These are phyloP conservation scores for Phyllotis vaccarum DNA, from an alignment of 2,797 vertebrate genomes.

Conservation along the genomic window DNA sequence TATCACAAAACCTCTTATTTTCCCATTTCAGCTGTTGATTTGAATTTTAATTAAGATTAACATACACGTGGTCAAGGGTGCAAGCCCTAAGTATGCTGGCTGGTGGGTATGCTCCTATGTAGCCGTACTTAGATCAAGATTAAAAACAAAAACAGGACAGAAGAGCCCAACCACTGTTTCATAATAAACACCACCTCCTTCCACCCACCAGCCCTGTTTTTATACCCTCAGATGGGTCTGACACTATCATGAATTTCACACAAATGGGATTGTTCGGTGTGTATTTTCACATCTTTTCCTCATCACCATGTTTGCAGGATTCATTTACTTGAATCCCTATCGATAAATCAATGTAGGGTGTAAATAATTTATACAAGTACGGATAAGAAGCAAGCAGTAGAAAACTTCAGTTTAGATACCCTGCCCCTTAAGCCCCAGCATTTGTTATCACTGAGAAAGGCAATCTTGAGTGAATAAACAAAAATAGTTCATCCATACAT, in stretches of 20 bases:
- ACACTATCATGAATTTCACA: conserved; percentile 34
- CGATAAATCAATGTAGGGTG: conserved; percentile 15
- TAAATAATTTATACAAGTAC: conserved; percentile 14
- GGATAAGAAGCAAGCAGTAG: neutral
- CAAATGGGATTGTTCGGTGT: neutral
- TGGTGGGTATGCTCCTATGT: conserved; percentile 3
- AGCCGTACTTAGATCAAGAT: conserved; percentile 19
- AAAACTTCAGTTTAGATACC: conserved; percentile 18
- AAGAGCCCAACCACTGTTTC: neutral
- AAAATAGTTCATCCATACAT: conserved; percentile 33
- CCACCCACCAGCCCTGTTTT: conserved; percentile 13
- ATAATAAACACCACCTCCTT: neutral
- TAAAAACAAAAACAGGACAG: neutral
- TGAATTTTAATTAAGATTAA: conserved; percentile 59
- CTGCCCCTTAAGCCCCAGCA: neutral
- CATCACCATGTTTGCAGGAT: conserved; percentile 22
- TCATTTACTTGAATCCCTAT: conserved; percentile 36
- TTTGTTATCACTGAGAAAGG: conserved; percentile 29
- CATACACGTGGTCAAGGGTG: neutral
- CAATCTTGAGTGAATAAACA: conserved; percentile 58
- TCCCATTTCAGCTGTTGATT: conserved; percentile 25
- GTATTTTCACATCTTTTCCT: neutral
- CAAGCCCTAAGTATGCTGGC: neutral
- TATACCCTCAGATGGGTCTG: conserved; percentile 4
- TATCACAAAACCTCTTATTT: conserved; percentile 42